Evolutionary conservation across 2,888 invertebrate species (phyloP).

Genomic region (Chrysina gloriosa): DNA sequence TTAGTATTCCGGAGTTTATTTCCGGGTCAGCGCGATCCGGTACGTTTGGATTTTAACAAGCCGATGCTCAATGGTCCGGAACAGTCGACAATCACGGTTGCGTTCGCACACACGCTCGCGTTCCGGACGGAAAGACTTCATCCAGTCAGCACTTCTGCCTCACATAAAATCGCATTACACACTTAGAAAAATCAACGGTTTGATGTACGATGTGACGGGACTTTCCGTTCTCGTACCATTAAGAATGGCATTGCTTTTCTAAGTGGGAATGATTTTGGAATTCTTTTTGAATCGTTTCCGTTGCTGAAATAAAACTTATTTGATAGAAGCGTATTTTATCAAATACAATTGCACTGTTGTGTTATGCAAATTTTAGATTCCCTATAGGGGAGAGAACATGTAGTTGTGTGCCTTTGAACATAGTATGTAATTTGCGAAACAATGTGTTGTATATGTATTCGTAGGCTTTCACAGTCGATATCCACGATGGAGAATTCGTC

Average conservation of each 20-base stretch:
- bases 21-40: constrained; percentile 55
- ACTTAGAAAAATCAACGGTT: constrained; percentile 36
- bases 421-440: no score
- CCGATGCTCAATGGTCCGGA: constrained; percentile 49
- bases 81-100: constrained; percentile 44
- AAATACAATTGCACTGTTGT: no score
- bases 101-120: constrained; percentile 37
- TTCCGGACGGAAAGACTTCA: constrained; percentile 45
- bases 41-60: constrained; percentile 46
- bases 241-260: constrained; percentile 4
- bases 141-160: constrained; percentile 48
- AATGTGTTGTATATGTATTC: no score
- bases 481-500: no score
- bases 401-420: no score
- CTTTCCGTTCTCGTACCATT: constrained; percentile 1
- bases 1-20: constrained; percentile 53
- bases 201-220: constrained; percentile 32
- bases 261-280: neutral
- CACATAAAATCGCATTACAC: constrained; percentile 44
- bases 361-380: no score
- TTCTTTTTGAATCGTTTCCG: no score
- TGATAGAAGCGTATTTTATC: no score
- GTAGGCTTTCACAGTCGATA: no score
- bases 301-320: no score
- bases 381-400: no score